Conservation (phyloP, 2,888 invertebrate species). For the Amblyjoppa fuscipennis region DNA sequence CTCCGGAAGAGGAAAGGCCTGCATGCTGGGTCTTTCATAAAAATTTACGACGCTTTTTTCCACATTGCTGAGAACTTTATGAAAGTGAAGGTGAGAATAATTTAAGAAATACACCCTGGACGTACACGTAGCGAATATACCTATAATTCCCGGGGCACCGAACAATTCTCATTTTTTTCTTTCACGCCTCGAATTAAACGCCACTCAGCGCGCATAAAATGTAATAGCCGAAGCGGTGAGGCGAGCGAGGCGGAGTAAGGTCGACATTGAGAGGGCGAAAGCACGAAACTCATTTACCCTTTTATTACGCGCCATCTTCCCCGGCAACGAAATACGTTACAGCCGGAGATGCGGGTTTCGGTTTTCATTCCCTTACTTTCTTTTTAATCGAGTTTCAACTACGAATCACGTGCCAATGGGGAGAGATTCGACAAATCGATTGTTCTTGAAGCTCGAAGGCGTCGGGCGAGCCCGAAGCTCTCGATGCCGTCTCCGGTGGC, state of each 20-base stretch:
- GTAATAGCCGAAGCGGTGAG: constrained; percentile 15
- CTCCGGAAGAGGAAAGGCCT: background rate
- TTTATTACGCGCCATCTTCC: constrained; percentile 45
- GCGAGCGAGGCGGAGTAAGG: background rate
- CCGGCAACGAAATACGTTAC: constrained; percentile 1
- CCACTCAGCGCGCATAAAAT: constrained; percentile 23
- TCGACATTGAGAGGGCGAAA: constrained; percentile 3
- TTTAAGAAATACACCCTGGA: constrained; percentile 6
- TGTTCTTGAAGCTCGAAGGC: background rate
- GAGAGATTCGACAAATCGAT: constrained; percentile 19
- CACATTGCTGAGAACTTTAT: constrained; percentile 3
- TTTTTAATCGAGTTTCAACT: background rate
- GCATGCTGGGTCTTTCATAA: constrained; percentile 12
- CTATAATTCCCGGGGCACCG: background rate
- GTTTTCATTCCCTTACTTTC: constrained; percentile 10
- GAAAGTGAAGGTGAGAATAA: constrained; percentile 16
- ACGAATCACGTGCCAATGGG: background rate
- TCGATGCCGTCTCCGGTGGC: constrained; percentile 35
- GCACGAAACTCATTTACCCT: constrained; percentile 56
- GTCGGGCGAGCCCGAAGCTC: background rate
- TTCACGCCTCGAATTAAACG: constrained; percentile 36
- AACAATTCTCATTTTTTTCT: constrained; percentile 17
- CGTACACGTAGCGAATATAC: background rate
- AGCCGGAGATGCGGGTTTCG: background rate
- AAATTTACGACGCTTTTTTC: constrained; percentile 15